phyloP scores from a whole-genome alignment of 2,113 vertebrate species.

The Electrona antarctica region DNA sequence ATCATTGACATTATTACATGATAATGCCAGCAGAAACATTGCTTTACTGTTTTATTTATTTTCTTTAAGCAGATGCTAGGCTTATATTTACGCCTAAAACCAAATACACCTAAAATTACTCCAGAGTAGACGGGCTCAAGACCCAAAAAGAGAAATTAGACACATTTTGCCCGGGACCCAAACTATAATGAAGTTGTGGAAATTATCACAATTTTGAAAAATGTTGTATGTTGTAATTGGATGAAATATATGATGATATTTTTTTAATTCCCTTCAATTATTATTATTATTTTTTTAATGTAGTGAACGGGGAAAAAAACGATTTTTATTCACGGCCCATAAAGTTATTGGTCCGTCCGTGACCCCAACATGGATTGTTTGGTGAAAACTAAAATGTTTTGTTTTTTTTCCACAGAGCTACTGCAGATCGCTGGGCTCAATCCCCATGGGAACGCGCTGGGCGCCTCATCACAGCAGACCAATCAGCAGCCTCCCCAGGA shows the following conservation, averaged over 20 bases:
- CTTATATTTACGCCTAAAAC: no score
- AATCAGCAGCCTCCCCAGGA: constrained; percentile 92
- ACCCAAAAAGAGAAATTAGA: no score
- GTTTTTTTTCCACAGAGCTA: constrained; percentile 79
- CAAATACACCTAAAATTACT: no score
- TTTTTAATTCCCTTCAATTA: constrained; percentile 80
- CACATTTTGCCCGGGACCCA: no score
- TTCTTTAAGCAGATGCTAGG: no score
- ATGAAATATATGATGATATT: constrained; percentile 62
- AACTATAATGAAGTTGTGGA: no score
- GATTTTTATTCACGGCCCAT: neutral
- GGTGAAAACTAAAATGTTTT: no score
- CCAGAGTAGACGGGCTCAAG: no score
- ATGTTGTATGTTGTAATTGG: constrained; percentile 29
- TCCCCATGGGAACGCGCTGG: constrained; percentile 93
- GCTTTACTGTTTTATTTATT: no score
- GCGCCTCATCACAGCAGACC: constrained; percentile 93
- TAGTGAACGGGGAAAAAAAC: neutral
- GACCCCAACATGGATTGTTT: neutral
- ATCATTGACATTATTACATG: no score
- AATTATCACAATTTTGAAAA: constrained; percentile 6
- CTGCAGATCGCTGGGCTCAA: constrained; percentile 98
- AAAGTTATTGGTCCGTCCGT: neutral
- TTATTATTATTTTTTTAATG: neutral
- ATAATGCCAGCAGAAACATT: no score